Evolutionary conservation across 2,797 vertebrate species (phyloP), one percentile per base, ranked within the genome.

Genomic region (Crenichthys baileyi): DNA sequence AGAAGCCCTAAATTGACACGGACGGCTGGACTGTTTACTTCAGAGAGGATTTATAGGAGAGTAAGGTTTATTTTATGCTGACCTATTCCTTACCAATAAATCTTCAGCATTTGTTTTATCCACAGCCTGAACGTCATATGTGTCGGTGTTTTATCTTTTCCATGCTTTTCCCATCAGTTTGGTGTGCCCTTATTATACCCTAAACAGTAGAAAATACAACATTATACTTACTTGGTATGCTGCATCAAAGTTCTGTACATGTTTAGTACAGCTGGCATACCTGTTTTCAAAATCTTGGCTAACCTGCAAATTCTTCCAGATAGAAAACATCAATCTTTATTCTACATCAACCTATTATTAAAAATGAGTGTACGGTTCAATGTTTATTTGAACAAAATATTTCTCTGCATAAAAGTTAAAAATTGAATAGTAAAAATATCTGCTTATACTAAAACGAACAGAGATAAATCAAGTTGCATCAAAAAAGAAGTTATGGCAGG

Each of bases 81-180:
- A 79, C 50, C 83, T 55, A 60, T 79, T 80, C 65, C 29, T 39
- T 11, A 9, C 46, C 65, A 77, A 65, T 88, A 90, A 85, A 90
- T 91, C 78, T 63, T n/a, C 0, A 11, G 13, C 77, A 39, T 88
- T 81, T 87, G 70, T 76, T 70, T 76, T 11, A 41, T 6, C 31
- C 26, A 67, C 55, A 75, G 79, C 18, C 39, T 53, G 58, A 44
- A 80, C n/a, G 29, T 67, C 80, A 76, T n/a, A 15, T n/a, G 15
- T 46, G 20, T 72, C 12, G 29, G 13, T 39, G 48, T 8, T n/a
- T 20, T 36, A 60, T 70, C 48, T 55, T 7, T 39, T 13, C 3
- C 4, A n/a, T 8, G 24, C 7, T 48, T 72, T 88, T 88, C 85
- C 70, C 86, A 87, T 78, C 79, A 22, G 4, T 31, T 41, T 61